Percentiles rank a stretch among this genome's conserved stretches.
Evolutionary conservation across 2,888 invertebrate genomes (phyloP).

Genomic region (Prosopocoilus inquinatus): DNA sequence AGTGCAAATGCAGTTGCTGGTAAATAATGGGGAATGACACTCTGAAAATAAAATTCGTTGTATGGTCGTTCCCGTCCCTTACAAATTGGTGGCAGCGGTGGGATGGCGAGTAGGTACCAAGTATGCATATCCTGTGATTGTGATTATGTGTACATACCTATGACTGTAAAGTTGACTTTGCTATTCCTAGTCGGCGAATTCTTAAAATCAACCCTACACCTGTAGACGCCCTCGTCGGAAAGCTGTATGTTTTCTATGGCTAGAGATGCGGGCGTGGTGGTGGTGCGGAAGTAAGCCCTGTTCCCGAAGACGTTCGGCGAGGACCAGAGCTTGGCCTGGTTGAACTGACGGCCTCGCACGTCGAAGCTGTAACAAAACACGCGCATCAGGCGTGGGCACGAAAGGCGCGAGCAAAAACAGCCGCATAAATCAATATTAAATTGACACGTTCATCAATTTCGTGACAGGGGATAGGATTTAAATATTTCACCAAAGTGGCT

Average conservation of each 20-base stretch:
- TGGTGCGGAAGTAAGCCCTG: constrained; percentile 58
- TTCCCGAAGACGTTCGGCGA: constrained; percentile 57
- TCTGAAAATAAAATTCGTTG: too few species aligned
- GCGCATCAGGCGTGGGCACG: neutral
- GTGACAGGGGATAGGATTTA: constrained; percentile 10
- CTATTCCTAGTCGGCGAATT: constrained; percentile 72
- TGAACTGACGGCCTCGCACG: constrained; percentile 56
- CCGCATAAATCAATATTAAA: too few species aligned
- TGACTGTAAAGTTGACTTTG: constrained; percentile 72
- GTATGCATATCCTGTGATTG: too few species aligned
- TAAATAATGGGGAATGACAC: too few species aligned
- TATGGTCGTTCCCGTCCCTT: too few species aligned
- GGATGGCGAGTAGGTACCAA: too few species aligned
- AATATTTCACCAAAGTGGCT: constrained; percentile 30
- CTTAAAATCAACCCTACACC: constrained; percentile 72
- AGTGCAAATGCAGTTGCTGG: too few species aligned
- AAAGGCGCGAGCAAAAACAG: neutral
- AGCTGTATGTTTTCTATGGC: constrained; percentile 58
- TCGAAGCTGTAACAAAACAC: constrained; percentile 56
- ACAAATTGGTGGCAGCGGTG: too few species aligned
- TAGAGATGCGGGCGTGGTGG: constrained; percentile 59
- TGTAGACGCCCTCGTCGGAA: constrained; percentile 67
- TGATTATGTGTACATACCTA: constrained; percentile 51
- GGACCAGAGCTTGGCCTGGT: constrained; percentile 59
- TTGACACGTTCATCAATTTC: too few species aligned